Conservation (phyloP, 2,797 vertebrate species). For the Malacoraja senta region DNA sequence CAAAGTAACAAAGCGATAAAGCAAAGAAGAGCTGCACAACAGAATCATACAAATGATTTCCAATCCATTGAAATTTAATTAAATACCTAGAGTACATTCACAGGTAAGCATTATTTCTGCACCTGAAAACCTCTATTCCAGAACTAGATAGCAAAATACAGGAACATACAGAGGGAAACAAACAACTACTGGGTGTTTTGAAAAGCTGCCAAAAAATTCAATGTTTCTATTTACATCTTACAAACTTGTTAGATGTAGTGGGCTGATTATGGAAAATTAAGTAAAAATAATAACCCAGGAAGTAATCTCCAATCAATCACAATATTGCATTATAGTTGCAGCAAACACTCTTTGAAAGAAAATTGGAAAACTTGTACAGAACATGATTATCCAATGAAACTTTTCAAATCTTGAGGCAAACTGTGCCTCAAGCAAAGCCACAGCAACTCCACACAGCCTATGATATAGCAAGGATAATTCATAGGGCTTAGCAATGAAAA, state of each 20-base stretch:
- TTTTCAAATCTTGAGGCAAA: background rate
- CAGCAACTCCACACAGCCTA: background rate
- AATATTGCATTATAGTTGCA: background rate
- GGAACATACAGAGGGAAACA: too few relatives aligned
- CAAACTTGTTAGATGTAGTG: background rate
- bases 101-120: background rate
- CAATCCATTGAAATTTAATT: constrained; percentile 16
- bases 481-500: background rate
- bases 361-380: background rate
- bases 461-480: background rate
- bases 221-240: background rate
- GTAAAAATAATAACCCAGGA: background rate
- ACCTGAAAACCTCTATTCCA: background rate
- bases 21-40: background rate
- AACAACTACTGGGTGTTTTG: background rate
- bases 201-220: background rate
- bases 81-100: constrained; percentile 15
- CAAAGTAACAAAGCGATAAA: background rate
- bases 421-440: background rate
- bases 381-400: background rate
- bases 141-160: background rate
- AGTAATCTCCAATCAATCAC: background rate
- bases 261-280: background rate
- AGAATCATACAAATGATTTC: constrained; percentile 16
- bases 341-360: background rate